phyloP scores from a whole-genome alignment of 2,888 invertebrate genomes.

The Lasioglossum zephyrum region DNA sequence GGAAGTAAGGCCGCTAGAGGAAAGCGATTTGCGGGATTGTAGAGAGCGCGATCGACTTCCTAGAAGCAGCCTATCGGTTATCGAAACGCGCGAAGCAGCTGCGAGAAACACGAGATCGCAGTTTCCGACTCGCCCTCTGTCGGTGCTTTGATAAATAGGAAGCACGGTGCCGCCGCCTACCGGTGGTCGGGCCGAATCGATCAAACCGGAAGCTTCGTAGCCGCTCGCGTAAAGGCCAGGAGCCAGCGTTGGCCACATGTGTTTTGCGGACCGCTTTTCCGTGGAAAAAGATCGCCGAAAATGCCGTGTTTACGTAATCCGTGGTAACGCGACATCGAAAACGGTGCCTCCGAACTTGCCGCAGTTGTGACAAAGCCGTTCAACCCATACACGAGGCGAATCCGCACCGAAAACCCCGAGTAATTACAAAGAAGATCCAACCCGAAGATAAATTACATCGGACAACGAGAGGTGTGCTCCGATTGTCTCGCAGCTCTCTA shows the following conservation, averaged over 20 bases:
- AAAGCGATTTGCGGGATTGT: background rate
- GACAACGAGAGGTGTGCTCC: constrained; percentile 35
- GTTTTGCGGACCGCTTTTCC: constrained; percentile 71
- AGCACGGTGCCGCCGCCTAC: constrained; percentile 39
- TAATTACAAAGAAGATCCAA: constrained; percentile 32
- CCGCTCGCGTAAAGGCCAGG: constrained; percentile 73
- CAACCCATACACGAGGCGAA: background rate
- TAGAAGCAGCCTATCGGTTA: background rate
- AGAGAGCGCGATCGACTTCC: background rate
- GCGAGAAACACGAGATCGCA: background rate
- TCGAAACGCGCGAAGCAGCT: background rate
- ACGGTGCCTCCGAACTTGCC: constrained; percentile 57
- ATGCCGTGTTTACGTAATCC: constrained; percentile 82
- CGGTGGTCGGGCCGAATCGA: constrained; percentile 44
- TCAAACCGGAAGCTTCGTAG: constrained; percentile 76
- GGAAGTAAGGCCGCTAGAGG: background rate
- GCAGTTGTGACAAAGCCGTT: constrained; percentile 36
- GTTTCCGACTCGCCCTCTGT: background rate
- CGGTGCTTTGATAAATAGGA: constrained; percentile 17
- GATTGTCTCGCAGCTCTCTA: constrained; percentile 46
- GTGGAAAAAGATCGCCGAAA: constrained; percentile 73
- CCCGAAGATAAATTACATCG: constrained; percentile 53
- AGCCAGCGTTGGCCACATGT: constrained; percentile 80
- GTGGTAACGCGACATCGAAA: constrained; percentile 67
- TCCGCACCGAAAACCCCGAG: background rate